These are phyloP conservation scores for Anhinga anhinga DNA, from an alignment of 2,113 vertebrate genomes.

Conservation along the genomic window DNA sequence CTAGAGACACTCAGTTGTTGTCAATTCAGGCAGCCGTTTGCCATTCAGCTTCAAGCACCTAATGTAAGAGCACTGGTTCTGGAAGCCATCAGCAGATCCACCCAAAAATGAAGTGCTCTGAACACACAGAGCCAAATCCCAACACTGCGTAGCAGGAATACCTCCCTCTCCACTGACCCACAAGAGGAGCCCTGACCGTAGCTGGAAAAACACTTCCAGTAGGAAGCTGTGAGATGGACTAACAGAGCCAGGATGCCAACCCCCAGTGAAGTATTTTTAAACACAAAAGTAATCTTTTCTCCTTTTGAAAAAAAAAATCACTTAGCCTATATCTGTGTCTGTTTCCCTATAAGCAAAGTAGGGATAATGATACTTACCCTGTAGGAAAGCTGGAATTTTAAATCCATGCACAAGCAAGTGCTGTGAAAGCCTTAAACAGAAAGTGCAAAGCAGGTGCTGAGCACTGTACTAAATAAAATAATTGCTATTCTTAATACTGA, in stretches of 20 bases:
- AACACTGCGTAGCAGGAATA: neutral
- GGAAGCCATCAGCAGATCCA: neutral
- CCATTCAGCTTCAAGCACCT: neutral
- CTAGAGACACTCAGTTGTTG: neutral
- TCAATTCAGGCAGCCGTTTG: neutral
- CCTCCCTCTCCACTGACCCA: neutral
- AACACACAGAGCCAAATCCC: neutral
- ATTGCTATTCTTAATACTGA: neutral
- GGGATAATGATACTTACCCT: neutral
- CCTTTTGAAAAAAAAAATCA: neutral
- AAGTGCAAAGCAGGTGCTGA: neutral
- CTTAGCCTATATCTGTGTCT: neutral
- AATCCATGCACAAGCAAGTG: neutral
- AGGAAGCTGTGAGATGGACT: neutral
- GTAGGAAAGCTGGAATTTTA: neutral
- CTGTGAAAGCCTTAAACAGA: neutral
- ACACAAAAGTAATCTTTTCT: neutral
- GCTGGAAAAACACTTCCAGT: neutral
- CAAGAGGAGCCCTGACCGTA: neutral
- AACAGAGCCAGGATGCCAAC: neutral
- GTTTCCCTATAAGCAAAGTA: neutral
- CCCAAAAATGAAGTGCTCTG: neutral
- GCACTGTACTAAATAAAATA: neutral
- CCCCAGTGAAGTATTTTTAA: neutral
- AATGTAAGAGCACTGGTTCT: neutral